Evolutionary conservation across 2,888 invertebrate genomes (phyloP).

Genomic region (Drosophila demipolita): DNA sequence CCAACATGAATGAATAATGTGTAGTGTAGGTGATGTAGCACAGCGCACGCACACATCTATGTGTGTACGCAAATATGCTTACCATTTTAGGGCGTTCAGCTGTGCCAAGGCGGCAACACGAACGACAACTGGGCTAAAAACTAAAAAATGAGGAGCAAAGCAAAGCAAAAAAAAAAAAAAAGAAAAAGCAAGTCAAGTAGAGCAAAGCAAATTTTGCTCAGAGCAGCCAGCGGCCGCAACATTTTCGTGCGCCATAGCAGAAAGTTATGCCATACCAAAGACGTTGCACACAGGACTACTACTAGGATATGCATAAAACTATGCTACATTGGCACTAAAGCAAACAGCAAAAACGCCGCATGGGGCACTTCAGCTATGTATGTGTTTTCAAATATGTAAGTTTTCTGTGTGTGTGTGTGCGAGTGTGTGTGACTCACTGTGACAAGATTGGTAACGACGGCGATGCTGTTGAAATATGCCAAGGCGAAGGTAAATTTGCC

Average conservation of each 20-base stretch:
- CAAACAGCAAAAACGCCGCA: conserved; percentile 69
- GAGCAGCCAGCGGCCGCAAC: conserved; percentile 48
- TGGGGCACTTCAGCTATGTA: conserved; percentile 41
- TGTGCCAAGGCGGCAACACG: conserved; percentile 32
- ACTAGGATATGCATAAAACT: conserved; percentile 79
- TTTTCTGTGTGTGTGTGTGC: conserved; percentile 20
- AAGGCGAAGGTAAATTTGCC: conserved; percentile 60
- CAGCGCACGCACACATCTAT: conserved; percentile 4
- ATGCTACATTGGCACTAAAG: conserved; percentile 82
- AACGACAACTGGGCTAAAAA: conserved; percentile 26
- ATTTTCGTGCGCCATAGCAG: conserved; percentile 38
- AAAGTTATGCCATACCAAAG: conserved; percentile 63
- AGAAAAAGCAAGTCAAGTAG: conserved; percentile 45
- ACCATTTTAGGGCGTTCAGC: conserved; percentile 55
- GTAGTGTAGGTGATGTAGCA: conserved; percentile 38
- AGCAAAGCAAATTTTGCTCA: conserved; percentile 62
- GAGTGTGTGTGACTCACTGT: conserved; percentile 35
- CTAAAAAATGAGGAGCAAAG: conserved; percentile 20
- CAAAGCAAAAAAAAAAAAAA: conserved; percentile 25
- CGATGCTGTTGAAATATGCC: conserved; percentile 58
- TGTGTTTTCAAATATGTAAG: conserved; percentile 32
- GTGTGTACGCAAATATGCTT: conserved; percentile 48
- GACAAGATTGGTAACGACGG: conserved; percentile 57
- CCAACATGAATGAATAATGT: conserved; percentile 77
- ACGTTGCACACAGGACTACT: conserved; percentile 61